A percentile compares a stretch with the other conserved stretches of the same genome.
Evolutionary conservation across 92 coral and sea anemone species (phyloP).

Genomic region (Isaurus tuberculatus): DNA sequence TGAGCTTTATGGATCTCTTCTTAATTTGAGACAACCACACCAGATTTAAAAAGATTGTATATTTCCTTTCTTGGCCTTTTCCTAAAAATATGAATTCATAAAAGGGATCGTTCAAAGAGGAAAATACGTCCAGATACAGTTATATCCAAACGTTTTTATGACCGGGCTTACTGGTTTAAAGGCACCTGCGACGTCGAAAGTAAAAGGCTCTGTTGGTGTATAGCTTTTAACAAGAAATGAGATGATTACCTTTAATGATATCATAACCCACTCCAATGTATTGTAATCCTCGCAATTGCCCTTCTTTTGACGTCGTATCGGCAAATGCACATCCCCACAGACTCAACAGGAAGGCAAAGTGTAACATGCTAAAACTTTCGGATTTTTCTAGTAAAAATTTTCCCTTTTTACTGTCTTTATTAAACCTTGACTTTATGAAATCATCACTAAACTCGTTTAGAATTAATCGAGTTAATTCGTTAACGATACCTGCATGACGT

Average conservation of each 20-base stretch:
- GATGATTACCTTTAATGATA: slow-evolving; percentile 22
- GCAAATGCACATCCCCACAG: not conserved
- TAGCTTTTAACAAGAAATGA: too few species aligned
- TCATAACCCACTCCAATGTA: slow-evolving; percentile 39
- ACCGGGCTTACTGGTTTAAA: too few species aligned
- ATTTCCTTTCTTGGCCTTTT: too few species aligned
- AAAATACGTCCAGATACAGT: too few species aligned
- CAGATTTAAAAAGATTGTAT: too few species aligned
- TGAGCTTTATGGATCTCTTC: too few species aligned
- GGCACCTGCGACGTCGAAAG: too few species aligned
- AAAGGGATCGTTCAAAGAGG: too few species aligned
- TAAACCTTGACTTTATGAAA: not conserved
- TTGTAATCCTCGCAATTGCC: slow-evolving; percentile 20
- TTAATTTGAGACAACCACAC: too few species aligned
- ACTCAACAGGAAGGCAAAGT: not conserved
- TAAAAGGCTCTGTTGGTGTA: not conserved
- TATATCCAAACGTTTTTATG: too few species aligned
- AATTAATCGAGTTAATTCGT: not conserved
- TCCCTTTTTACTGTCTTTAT: not conserved
- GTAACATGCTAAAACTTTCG: not conserved
- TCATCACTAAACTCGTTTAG: not conserved
- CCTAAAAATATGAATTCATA: too few species aligned
- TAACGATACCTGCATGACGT: not conserved
- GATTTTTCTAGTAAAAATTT: not conserved
- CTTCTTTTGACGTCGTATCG: slow-evolving; percentile 6